Evolutionary conservation across 2,113 vertebrate genomes (phyloP), one percentile per base, ranked within the genome.

Genomic region (Oriolus oriolus): DNA sequence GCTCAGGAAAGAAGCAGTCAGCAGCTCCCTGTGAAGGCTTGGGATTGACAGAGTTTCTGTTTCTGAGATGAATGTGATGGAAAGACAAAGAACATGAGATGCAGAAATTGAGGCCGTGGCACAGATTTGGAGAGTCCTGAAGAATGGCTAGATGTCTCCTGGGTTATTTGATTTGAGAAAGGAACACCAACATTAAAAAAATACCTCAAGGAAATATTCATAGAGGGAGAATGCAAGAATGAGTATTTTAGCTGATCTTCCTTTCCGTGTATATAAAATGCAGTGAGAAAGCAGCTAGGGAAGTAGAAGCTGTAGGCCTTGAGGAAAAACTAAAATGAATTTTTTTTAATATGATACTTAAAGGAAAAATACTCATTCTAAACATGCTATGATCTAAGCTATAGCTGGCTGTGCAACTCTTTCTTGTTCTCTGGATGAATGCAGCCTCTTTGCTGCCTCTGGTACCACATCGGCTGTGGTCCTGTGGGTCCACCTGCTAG

Each of bases 401-500:
- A 52, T 16, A 54, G 17, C 33, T 78, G 16, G 10, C 35, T n/a
- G 8, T 71, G 20, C 17, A 68, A 33, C 11, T 54, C 12, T 47
- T 11, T 47, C 49, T 63, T 66, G 4, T 52, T 68, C 41, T 49
- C 13, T 37, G 9, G 31, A 44, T 50, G 71, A 74, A 47, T 33
- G 22, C 28, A 87, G 8, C 7, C 39, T 81, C 3, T 83, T 81
- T 60, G 13, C 23, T 77, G 10, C 14, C 47, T 66, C 42, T 63
- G 42, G 9, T 59, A 24, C 10, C 1, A 0, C 31, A 33, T 3
- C 17, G 50, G 17, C 44, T 86, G 71, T 1, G 3, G 27, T 65
- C 27, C 37, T 90, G 27, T 31, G 20, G 17, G 31, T 50, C 18
- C 14, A 20, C 2, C 2, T 13, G 49, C 35, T 91, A 75, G 54